Percentiles rank a stretch among this genome's conserved stretches.
These are phyloP conservation scores for Caenorhabditis sulstoni DNA, from an alignment of 2,888 invertebrate species.

Conservation along the genomic window DNA sequence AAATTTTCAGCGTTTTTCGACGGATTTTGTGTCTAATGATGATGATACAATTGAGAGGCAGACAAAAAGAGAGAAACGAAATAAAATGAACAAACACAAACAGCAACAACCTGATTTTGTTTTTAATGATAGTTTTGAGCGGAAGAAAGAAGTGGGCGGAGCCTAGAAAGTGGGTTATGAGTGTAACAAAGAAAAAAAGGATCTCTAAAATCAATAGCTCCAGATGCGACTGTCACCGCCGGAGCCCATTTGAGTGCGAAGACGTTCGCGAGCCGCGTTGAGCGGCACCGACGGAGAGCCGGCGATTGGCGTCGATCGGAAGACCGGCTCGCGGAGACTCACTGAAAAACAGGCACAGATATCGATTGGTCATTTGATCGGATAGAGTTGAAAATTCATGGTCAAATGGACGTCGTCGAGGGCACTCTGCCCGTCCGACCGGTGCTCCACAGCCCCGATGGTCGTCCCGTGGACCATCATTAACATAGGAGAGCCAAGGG, in stretches of 20 bases:
- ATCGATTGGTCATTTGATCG: too few species aligned
- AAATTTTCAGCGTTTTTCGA: too few species aligned
- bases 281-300: slow-evolving; percentile 44
- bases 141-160: background rate
- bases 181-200: slow-evolving; percentile 2
- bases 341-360: slow-evolving; percentile 6
- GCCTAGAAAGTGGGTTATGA: background rate
- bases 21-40: slow-evolving; percentile 16
- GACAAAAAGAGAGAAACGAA: too few species aligned
- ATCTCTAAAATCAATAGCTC: slow-evolving; percentile 20
- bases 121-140: too few species aligned
- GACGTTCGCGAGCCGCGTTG: slow-evolving; percentile 34
- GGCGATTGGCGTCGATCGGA: slow-evolving; percentile 58
- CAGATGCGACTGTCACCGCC: slow-evolving; percentile 48
- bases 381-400: too few species aligned
- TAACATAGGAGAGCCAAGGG: too few species aligned
- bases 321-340: slow-evolving; percentile 48
- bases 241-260: slow-evolving; percentile 48
- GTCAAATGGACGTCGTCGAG: too few species aligned
- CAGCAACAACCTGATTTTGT: background rate
- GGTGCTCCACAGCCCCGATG: too few species aligned
- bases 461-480: too few species aligned
- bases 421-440: too few species aligned
- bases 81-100: too few species aligned
- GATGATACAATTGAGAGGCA: background rate